Evolutionary conservation across 2,888 invertebrate species (phyloP), one percentile per base, ranked within the genome.

Genomic region (Phymatocera aterrima): DNA sequence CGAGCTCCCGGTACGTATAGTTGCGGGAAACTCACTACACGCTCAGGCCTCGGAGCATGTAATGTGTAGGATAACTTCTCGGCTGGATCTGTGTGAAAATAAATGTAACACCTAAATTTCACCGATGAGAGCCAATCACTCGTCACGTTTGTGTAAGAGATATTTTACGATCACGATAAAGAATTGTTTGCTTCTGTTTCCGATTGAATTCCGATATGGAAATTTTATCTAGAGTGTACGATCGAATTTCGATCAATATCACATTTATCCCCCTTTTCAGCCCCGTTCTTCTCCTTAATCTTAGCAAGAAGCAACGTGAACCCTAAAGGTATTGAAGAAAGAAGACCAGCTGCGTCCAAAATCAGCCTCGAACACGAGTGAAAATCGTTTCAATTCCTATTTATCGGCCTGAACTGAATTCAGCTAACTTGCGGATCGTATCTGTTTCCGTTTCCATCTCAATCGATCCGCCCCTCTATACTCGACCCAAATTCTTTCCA

Each of bases 111-210:
- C 68, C 43, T 72, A 72, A 72, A 72, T 72, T 72, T 72, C 72
- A 48, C n/a, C 34, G 48, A n/a, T n/a, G n/a, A n/a, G n/a, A 72
- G 43, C 72, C 51, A 31, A 72, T 51, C 72, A 72, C 51, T 72
- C 72, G 72, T 72, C 72, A 72, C 72, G 48, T 72, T 51, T 34
- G 34, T 31, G 18, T 48, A 72, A 72, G 21, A 51, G 72, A 72
- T 72, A 51, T 72, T 51, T 48, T 18, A 51, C 43, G 43, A 64
- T 37, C 37, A 37, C 18, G 24, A 37, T 72, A 21, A 51, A 18
- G 72, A 51, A 72, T 72, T 72, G 72, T 51, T 72, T 72, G 51
- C 72, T 72, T 51, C 72, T 72, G 72, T 72, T 72, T 72, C 72
- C 72, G 72, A 72, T 72, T 72, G 72, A 72, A 72, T 72, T 72